Evolutionary conservation across 1,140 invertebrate species (phyloP), one percentile per base, ranked within the genome.

Genomic region (Sesamia nonagrioides): DNA sequence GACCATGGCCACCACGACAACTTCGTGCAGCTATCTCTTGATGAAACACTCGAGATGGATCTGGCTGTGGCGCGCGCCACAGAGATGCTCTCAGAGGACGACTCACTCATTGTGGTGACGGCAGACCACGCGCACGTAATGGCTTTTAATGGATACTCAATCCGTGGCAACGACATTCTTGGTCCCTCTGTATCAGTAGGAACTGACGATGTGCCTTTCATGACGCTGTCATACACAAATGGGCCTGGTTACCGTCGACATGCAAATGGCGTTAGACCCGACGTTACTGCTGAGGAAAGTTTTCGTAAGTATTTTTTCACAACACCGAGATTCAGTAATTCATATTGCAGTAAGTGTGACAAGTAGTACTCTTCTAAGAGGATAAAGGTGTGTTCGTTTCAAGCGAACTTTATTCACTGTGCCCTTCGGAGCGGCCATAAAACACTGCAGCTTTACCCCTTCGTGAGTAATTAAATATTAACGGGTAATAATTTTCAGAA

Each of bases 1-100:
- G 98, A 98, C 88, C 96, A 97, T 66, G 98, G 96, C 0, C 97
- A 98, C 89, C 98, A 98, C 86, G 92, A 95, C 3, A 97, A 97
- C 82, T 95, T 95, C 69, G 97, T 97, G 0, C 93, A 96, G 71
- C 92, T 96, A 48, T 97, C 98, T 0, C 80, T 90, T n/a, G 92
- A 96, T 77, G 96, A 97, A 84, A 96, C 96, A 0, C 88, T 96
- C 0, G 95, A 96, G 81, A 91, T 97, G 75, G 95, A 95, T 2
- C 94, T 95, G 77, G 96, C 97, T 0, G 95, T 97, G 33, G 84
- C 88, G 61, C 84, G 77, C n/a, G 96, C 96, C 0, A 81, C 92
- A 0, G 87, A 95, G 27, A 85, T 97, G 87, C 95, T 96, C 2
- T 84, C 90, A 42, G 90, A 94, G 6, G 85, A 95, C 15, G 96